A percentile compares a stretch with the other conserved stretches of the same genome.
These are phyloP conservation scores for Axinella damicornis DNA, from an alignment of 37 sponge, comb jelly and placozoan species.

Conservation along the genomic window DNA sequence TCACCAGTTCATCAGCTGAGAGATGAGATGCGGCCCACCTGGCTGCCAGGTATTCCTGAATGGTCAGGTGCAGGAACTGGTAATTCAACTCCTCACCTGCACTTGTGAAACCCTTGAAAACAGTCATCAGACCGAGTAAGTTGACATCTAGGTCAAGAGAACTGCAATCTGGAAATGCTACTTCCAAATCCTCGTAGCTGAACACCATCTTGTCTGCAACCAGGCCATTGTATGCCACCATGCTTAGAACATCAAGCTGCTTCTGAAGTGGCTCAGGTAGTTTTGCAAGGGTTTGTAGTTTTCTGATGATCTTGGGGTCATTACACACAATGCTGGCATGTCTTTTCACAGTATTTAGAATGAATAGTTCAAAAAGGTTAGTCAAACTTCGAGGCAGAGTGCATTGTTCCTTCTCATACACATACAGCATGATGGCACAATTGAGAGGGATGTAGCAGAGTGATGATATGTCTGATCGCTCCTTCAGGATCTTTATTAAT, in stretches of 20 bases:
- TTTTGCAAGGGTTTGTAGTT: not conserved
- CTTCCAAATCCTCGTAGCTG: not conserved
- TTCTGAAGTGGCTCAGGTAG: not conserved
- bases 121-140: not conserved
- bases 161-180: not conserved
- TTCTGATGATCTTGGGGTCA: no score
- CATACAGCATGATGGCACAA: conserved; percentile 12
- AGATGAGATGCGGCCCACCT: not conserved
- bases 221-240: not conserved
- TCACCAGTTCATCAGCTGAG: not conserved
- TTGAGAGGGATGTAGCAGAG: conserved; percentile 7
- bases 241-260: not conserved
- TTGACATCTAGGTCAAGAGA: not conserved
- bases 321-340: no score
- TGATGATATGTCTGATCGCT: not conserved
- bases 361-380: conserved; percentile 2
- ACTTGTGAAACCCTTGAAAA: not conserved
- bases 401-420: conserved; percentile 1
- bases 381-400: conserved; percentile 13
- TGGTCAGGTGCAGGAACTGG: conserved; percentile 21
- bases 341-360: conserved; percentile 9
- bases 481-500: not conserved
- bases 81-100: not conserved
- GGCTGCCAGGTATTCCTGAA: conserved; percentile 34
- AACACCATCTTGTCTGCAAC: conserved; percentile 4